Evolutionary conservation across 2,797 vertebrate genomes (phyloP), one percentile per base, ranked within the genome.

Genomic region (Astyanax mexicanus): DNA sequence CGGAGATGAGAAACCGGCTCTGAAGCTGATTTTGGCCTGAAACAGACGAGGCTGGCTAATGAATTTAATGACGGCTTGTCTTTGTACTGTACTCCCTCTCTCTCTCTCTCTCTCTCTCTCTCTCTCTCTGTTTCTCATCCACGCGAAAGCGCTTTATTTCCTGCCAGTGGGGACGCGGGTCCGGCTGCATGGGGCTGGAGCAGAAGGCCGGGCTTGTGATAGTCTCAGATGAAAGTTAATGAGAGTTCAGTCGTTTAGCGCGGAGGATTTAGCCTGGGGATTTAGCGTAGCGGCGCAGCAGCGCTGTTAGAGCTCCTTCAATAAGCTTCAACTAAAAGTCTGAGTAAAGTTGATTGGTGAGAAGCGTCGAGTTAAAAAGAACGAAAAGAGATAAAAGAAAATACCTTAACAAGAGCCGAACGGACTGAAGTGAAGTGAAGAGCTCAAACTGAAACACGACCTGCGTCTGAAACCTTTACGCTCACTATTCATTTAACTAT

Each of bases 31-130:
- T 79, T 52, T 60, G 38, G 32, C 27, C 58, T 69, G 32, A 42
- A 38, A 44, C 55, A 75, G 60, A 69, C 44, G 51, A 72, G 72
- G 60, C 25, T 69, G 68, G 64, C 75, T 83, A 83, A 84, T 80
- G 81, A 86, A 67, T 78, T 78, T 70, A 79, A 77, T 71, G 55
- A 57, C 61, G 44, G 21, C 32, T 65, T 81, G 47, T 44, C 71
- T 80, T 73, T 78, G 69, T 79, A 58, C 35, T 73, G 37, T 29
- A 13, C 47, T 54, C 9, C 2, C 10, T 54, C 74, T 77, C 23
- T 52, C 49, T 23, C 62, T 78, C 71, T 5, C 75, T 74, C 78
- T 86, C 77, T 60, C 49, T n/a, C n/a, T n/a, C 9, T 11, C 72
- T 75, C 25, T 69, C 61, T 75, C 62, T 78, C 71, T 5, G 75